phyloP scores from a whole-genome alignment of 2,888 invertebrate species.

The Netelia inedita region DNA sequence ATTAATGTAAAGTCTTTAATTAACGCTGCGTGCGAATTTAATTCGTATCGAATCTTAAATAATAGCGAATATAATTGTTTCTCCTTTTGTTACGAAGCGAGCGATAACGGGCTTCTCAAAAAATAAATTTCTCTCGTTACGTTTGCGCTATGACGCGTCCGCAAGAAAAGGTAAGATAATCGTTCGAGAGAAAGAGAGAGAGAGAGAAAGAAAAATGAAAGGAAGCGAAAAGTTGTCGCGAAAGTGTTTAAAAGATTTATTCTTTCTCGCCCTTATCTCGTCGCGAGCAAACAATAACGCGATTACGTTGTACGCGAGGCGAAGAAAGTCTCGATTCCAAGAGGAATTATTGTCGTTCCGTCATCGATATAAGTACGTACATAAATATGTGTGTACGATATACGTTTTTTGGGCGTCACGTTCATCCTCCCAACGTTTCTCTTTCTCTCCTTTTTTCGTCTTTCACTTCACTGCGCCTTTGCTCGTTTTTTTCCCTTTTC shows the following conservation, averaged over 20 bases:
- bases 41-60: neutral
- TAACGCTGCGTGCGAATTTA: neutral
- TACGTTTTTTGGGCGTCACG: neutral
- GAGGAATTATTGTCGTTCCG: slow-evolving; percentile 22
- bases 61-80: neutral
- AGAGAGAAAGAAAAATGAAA: neutral
- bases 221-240: slow-evolving; percentile 7
- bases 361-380: neutral
- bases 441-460: neutral
- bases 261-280: slow-evolving; percentile 51
- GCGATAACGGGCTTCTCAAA: neutral
- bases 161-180: neutral
- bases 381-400: neutral
- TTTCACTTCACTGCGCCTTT: neutral
- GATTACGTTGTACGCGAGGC: slow-evolving; percentile 27
- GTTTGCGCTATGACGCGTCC: neutral
- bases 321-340: slow-evolving; percentile 6
- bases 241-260: slow-evolving; percentile 58
- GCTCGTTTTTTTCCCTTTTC: neutral
- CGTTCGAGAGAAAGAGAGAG: neutral
- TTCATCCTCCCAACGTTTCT: neutral
- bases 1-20: too few species aligned
- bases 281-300: slow-evolving; percentile 60
- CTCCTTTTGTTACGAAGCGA: too few species aligned
- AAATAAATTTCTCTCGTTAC: slow-evolving; percentile 9